These are phyloP conservation scores for Catajapyx aquilonaris DNA, from an alignment of 1,140 invertebrate species.

Conservation along the genomic window DNA sequence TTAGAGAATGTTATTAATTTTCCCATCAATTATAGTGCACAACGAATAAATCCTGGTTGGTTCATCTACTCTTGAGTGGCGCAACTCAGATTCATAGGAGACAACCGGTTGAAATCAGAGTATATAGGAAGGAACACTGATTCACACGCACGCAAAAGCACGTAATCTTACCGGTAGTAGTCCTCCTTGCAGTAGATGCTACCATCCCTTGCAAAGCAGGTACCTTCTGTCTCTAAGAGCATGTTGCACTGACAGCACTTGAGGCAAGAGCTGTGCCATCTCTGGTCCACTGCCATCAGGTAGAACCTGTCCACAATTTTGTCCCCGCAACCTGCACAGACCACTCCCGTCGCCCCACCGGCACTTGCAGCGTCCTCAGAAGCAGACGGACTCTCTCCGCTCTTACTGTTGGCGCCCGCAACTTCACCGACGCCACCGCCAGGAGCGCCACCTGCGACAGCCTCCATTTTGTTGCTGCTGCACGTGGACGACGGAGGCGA, in stretches of 20 bases:
- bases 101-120: too few species aligned
- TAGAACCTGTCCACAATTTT: constrained; percentile 76
- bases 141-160: too few species aligned
- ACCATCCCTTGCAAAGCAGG: constrained; percentile 82
- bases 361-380: not conserved
- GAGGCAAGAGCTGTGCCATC: constrained; percentile 81
- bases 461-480: too few species aligned
- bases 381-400: not conserved
- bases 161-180: constrained; percentile 85
- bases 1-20: too few species aligned
- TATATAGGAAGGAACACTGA: too few species aligned
- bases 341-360: too few species aligned
- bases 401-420: not conserved
- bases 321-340: constrained; percentile 66
- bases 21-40: too few species aligned
- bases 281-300: constrained; percentile 66
- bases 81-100: too few species aligned
- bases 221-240: constrained; percentile 70
- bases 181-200: constrained; percentile 95
- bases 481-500: not conserved
- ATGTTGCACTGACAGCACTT: constrained; percentile 80
- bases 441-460: not conserved
- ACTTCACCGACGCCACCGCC: not conserved
- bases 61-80: too few species aligned
- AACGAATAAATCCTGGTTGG: too few species aligned